These are phyloP conservation scores for Ovibos moschatus DNA, from an alignment of 2,113 vertebrate species.

Conservation along the genomic window DNA sequence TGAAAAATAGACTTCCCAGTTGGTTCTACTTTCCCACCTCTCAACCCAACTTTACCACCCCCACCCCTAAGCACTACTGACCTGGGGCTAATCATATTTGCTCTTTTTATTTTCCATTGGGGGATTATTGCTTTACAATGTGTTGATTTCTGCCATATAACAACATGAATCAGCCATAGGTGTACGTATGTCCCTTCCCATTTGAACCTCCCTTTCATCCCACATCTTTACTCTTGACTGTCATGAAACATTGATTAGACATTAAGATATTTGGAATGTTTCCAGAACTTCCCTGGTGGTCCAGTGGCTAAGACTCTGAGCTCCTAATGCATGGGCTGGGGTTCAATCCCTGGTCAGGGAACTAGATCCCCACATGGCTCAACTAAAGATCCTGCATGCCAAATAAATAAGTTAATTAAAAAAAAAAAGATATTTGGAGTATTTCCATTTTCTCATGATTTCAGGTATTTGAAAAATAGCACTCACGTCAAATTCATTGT, in stretches of 20 bases:
- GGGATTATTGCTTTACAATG: neutral
- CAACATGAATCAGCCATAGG: neutral
- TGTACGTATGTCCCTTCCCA: neutral
- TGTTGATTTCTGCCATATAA: neutral
- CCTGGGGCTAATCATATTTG: neutral
- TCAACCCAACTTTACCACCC: neutral
- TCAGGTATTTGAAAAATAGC: constrained; percentile 19
- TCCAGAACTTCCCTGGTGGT: neutral
- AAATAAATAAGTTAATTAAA: neutral
- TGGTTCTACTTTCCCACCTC: neutral
- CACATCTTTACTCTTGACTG: neutral
- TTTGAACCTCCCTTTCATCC: neutral
- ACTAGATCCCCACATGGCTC: neutral
- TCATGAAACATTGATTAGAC: neutral
- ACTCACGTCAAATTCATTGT: neutral
- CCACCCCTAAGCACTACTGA: neutral
- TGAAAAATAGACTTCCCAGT: neutral
- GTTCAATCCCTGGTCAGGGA: neutral
- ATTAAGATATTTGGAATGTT: constrained; percentile 2
- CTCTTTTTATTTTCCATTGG: neutral
- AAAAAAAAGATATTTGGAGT: neutral
- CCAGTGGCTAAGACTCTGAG: neutral
- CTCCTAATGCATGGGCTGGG: neutral
- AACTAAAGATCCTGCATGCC: neutral
- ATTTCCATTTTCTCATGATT: constrained; percentile 27